Conservation (phyloP, 2,888 invertebrate genomes). For the Apocheima hispidaria region DNA sequence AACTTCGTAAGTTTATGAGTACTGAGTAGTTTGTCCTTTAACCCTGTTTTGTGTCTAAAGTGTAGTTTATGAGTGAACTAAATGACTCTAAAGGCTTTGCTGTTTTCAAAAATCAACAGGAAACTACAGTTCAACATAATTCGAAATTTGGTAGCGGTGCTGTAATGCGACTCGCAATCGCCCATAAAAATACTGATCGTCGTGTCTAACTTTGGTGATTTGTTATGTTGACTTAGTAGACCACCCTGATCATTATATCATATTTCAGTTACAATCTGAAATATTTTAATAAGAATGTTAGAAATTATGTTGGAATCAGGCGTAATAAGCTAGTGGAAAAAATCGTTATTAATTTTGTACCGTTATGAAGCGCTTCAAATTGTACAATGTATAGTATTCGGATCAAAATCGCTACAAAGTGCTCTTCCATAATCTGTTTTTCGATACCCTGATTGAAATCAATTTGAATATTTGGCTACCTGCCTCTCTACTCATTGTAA, state of each 20-base stretch:
- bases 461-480: slow-evolving; percentile 36
- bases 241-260: too few relatives aligned
- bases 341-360: not conserved
- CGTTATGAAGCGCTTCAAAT: not conserved
- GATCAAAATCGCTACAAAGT: slow-evolving; percentile 32
- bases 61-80: not conserved
- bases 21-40: not conserved
- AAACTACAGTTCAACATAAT: not conserved
- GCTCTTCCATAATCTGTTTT: slow-evolving; percentile 35
- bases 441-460: slow-evolving; percentile 40
- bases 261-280: too few relatives aligned
- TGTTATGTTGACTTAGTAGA: too few relatives aligned
- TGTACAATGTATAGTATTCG: slow-evolving; percentile 21
- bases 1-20: not conserved
- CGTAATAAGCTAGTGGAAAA: slow-evolving; percentile 5
- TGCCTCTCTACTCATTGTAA: slow-evolving; percentile 22
- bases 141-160: not conserved
- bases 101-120: not conserved
- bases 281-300: not conserved
- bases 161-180: not conserved
- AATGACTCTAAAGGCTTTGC: not conserved
- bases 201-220: too few relatives aligned
- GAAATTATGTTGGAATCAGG: not conserved
- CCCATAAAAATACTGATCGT: too few relatives aligned
- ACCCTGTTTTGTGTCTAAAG: not conserved